Percentiles rank a stretch among this genome's conserved stretches.
phyloP scores from a whole-genome alignment of 2,888 invertebrate species.

The Automeris io region DNA sequence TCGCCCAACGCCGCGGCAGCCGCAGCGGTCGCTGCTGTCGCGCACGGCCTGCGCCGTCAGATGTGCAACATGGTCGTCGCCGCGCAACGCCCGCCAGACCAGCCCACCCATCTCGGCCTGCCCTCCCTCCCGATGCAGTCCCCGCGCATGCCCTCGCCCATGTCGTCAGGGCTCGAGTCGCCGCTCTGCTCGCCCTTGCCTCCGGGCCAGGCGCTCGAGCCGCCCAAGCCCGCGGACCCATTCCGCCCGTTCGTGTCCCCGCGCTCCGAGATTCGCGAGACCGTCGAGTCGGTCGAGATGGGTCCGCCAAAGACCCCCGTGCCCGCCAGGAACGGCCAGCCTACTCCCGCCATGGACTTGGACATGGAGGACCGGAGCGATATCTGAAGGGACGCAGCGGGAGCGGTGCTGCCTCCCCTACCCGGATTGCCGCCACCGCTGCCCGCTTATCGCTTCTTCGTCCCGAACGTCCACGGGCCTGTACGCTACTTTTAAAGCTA shows the following conservation, averaged over 20 bases:
- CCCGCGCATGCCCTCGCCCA: conserved; percentile 73
- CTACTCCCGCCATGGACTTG: conserved; percentile 59
- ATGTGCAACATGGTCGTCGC: conserved; percentile 89
- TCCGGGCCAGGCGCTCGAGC: conserved; percentile 81
- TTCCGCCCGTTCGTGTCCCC: conserved; percentile 79
- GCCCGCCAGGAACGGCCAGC: conserved; percentile 49
- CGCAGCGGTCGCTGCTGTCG: conserved; percentile 91
- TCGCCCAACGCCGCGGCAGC: conserved; percentile 84
- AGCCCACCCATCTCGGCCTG: conserved; percentile 67
- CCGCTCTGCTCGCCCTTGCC: conserved; percentile 80
- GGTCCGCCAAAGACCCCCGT: conserved; percentile 61
- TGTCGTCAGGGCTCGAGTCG: conserved; percentile 77
- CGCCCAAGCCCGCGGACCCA: conserved; percentile 64
- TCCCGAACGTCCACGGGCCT: conserved; percentile 61
- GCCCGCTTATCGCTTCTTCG: conserved; percentile 66
- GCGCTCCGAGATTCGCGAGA: conserved; percentile 78
- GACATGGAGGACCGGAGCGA: conserved; percentile 80
- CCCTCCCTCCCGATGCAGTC: conserved; percentile 57
- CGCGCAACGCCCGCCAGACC: conserved; percentile 59
- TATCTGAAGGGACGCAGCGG: conserved; percentile 73
- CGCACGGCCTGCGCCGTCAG: conserved; percentile 90
- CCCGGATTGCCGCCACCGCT: conserved; percentile 41
- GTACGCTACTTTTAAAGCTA: conserved; percentile 56
- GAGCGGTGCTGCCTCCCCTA: conserved; percentile 29
- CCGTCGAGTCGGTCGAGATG: conserved; percentile 67